phyloP scores from a whole-genome alignment of 1,140 invertebrate species.

The Pseudomyrmex flavicornis region DNA sequence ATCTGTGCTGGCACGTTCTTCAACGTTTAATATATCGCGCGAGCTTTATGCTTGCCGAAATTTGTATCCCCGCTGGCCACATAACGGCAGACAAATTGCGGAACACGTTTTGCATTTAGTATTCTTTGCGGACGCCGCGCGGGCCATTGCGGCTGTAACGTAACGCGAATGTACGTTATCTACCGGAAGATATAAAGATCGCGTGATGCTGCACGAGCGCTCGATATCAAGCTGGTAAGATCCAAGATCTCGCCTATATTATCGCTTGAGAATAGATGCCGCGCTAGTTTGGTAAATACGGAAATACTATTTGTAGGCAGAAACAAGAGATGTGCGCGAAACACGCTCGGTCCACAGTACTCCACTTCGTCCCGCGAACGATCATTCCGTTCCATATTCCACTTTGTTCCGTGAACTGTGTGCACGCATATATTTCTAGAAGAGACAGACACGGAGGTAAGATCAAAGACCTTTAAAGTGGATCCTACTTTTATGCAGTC shows the following conservation, averaged over 20 bases:
- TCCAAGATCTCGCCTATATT: neutral
- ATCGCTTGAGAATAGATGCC: neutral
- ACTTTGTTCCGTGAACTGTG: slow-evolving; percentile 56
- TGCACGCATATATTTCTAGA: slow-evolving; percentile 53
- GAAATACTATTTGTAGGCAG: slow-evolving; percentile 21
- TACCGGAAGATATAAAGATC: slow-evolving; percentile 47
- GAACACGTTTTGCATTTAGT: slow-evolving; percentile 59
- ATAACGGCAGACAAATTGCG: slow-evolving; percentile 62
- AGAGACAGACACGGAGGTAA: slow-evolving; percentile 52
- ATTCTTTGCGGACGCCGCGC: slow-evolving; percentile 52
- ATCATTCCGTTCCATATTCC: slow-evolving; percentile 47
- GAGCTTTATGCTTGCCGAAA: slow-evolving; percentile 53
- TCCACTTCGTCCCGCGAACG: slow-evolving; percentile 37
- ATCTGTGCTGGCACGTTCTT: slow-evolving; percentile 17
- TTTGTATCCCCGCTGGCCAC: slow-evolving; percentile 55
- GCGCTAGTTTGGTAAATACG: slow-evolving; percentile 37
- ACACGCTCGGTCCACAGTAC: slow-evolving; percentile 29
- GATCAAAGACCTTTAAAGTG: slow-evolving; percentile 65
- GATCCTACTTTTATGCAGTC: slow-evolving; percentile 68
- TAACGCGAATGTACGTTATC: slow-evolving; percentile 52
- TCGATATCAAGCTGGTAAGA: slow-evolving; percentile 29
- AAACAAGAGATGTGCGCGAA: neutral
- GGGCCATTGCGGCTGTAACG: slow-evolving; percentile 50
- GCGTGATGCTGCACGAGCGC: slow-evolving; percentile 5
- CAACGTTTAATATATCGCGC: slow-evolving; percentile 51